Evolutionary conservation across 2,888 invertebrate genomes (phyloP), one percentile per base, ranked within the genome.

Genomic region (Drosophila percnosoma): DNA sequence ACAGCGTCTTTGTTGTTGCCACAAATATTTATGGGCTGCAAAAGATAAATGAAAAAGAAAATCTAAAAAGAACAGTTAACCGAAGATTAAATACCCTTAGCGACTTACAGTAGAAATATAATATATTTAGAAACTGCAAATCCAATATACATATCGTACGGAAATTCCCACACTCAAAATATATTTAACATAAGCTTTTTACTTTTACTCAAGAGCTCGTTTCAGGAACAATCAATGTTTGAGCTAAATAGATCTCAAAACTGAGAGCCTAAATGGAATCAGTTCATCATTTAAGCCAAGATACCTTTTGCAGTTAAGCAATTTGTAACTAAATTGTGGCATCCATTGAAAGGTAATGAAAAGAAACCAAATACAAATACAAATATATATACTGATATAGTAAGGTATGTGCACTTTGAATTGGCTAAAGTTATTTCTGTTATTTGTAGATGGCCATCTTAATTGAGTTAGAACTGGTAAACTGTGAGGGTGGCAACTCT

Each of bases 401-500:
- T 6, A 6, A 13, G 29, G 29, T 29, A 6, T 29, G 29, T 51
- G 29, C 2, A 3, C 42, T 53, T 38, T 58, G 21, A 53, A 65
- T 71, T 75, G 60, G 54, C 69, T 49, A 54, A 51, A 73, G 73
- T 75, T 79, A 82, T 82, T 75, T 80, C 66, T 59, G 75, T 74
- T 62, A 74, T 78, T 78, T 48, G 60, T 13, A 54, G 85, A 89
- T 87, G 57, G 75, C 55, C 60, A 84, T 86, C 89, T 89, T 87
- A 87, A 87, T 87, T 89, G 88, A 87, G 82, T 87, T 85, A 74
- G 83, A 87, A 87, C 87, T 77, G 87, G 70, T 66, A 76, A 73
- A 55, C 6, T 63, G 65, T 65, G 64, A 49, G 57, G 38, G 36
- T 36, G 31, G 31, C 31, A 48, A 21, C 42, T 31, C 31, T 27